Base-by-base conservation (phyloP, 2,888 invertebrate genomes). In the Hypselothyrea guttata region DNA sequence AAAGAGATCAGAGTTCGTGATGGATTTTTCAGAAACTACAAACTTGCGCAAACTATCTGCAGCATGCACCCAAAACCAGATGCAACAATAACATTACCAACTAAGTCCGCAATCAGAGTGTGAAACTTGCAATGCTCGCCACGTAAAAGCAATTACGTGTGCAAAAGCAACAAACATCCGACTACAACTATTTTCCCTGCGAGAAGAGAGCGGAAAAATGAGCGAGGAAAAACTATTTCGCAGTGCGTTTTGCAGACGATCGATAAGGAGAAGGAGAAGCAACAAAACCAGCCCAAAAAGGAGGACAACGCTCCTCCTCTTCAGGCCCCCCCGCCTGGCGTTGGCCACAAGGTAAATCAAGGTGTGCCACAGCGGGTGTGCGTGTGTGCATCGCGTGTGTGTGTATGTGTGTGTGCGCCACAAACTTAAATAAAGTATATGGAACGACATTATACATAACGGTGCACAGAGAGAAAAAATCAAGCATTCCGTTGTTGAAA, bases 351-450 rank as follows among this genome's bases (percentile, higher is more conserved):
- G 65, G 66, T 64, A 84, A 79, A 81, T 76, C 77, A 84, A 79
- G 79, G 85, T 82, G 79, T 75, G 84, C 65, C 78, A 11, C 59
- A 53, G 56, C 49, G 57, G 46, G 64, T 64, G 59, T 74, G 56
- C 56, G 60, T 55, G 60, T 42, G 57, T 48, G 44, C 41, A 34
- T 35, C 18, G 27, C 66, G 47, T 11, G 51, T 28, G 33, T 54
- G 57, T 31, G 33, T 22, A 13, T 13, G 42, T 45, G 38, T 54
- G 47, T 59, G 49, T 46, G 33, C 47, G 47, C 40, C 62, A 63
- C 49, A 72, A 44, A 53, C 49, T 27, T n/a, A n/a, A 33, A 42
- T 55, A 62, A 51, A 62, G 65, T 54, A 53, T 30, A 53, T 38
- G 38, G 22, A 33, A n/a, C 11, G 18, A 16, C 12, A 30, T 30